phyloP scores from a whole-genome alignment of 2,113 vertebrate species.

The Heterotilapia buettikoferi region DNA sequence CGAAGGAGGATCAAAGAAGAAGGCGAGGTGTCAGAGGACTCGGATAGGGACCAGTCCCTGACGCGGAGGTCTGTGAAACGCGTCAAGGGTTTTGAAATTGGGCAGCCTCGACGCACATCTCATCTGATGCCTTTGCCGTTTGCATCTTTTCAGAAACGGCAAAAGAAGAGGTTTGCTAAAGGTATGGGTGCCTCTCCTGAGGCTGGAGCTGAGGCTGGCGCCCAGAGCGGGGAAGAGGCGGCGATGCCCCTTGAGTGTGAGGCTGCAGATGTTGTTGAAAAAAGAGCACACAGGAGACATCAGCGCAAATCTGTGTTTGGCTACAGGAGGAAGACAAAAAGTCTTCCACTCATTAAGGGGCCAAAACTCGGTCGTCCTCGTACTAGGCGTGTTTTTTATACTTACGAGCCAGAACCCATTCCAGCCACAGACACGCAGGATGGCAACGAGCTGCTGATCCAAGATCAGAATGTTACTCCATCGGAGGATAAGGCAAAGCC shows the following conservation, averaged over 20 bases:
- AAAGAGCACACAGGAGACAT: background rate
- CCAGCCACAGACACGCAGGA: background rate
- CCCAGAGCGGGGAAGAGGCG: slow-evolving; percentile 29
- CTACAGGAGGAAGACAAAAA: slow-evolving; percentile 9
- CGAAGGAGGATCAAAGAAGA: background rate
- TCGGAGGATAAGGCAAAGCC: background rate
- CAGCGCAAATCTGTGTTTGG: slow-evolving; percentile 41
- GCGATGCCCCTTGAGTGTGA: slow-evolving; percentile 30
- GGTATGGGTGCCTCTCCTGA: slow-evolving; percentile 39
- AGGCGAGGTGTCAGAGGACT: slow-evolving; percentile 11
- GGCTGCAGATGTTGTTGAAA: background rate
- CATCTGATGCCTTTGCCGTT: background rate
- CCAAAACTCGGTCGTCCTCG: background rate
- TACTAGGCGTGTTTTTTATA: slow-evolving; percentile 25
- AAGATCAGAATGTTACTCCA: background rate
- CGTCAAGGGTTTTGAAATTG: background rate
- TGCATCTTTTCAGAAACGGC: slow-evolving; percentile 25
- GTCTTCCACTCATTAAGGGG: background rate
- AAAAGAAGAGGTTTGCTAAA: slow-evolving; percentile 19
- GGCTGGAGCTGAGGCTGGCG: slow-evolving; percentile 34
- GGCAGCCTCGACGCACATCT: background rate
- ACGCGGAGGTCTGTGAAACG: background rate
- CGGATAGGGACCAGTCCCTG: background rate
- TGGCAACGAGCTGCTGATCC: background rate
- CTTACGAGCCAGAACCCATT: slow-evolving; percentile 30